Percentiles rank a stretch among this genome's conserved stretches.
Evolutionary conservation across 2,113 vertebrate species (phyloP).

Genomic region (Passer domesticus): DNA sequence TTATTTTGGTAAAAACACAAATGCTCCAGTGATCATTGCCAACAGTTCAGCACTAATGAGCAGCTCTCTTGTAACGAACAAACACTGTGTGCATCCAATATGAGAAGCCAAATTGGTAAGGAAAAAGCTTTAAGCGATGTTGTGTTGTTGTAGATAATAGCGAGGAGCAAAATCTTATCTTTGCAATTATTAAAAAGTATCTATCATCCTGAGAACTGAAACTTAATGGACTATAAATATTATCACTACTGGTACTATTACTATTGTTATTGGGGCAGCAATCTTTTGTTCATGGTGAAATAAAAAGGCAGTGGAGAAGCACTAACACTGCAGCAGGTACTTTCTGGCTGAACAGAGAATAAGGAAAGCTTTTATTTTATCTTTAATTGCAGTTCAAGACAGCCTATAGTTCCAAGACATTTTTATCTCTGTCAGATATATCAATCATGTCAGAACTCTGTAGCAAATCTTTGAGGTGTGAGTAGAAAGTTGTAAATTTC

Average conservation of each 20-base stretch:
- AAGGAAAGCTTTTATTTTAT: not conserved
- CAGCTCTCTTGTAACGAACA: constrained; percentile 8
- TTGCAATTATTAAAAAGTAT: constrained; percentile 3
- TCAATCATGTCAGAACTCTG: not conserved
- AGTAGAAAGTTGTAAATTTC: not conserved
- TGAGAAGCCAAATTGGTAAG: not conserved
- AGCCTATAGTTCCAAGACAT: not conserved
- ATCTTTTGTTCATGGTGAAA: not conserved
- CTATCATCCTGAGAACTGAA: not conserved
- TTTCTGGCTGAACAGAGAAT: not conserved
- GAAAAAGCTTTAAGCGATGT: not conserved
- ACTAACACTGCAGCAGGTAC: not conserved
- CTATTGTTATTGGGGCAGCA: not conserved
- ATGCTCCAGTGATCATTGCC: constrained; percentile 25
- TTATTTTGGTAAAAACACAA: constrained; percentile 50
- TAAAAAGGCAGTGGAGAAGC: not conserved
- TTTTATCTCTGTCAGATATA: not conserved
- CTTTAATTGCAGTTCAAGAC: not conserved
- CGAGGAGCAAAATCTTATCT: not conserved
- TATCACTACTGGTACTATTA: not conserved
- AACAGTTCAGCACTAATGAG: constrained; percentile 28
- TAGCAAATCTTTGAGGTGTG: not conserved
- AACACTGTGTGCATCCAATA: not conserved
- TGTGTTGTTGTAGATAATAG: not conserved
- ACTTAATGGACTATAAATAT: not conserved